These are phyloP conservation scores for Mycetomoellerius zeteki DNA, from an alignment of 1,140 invertebrate species.

Conservation along the genomic window DNA sequence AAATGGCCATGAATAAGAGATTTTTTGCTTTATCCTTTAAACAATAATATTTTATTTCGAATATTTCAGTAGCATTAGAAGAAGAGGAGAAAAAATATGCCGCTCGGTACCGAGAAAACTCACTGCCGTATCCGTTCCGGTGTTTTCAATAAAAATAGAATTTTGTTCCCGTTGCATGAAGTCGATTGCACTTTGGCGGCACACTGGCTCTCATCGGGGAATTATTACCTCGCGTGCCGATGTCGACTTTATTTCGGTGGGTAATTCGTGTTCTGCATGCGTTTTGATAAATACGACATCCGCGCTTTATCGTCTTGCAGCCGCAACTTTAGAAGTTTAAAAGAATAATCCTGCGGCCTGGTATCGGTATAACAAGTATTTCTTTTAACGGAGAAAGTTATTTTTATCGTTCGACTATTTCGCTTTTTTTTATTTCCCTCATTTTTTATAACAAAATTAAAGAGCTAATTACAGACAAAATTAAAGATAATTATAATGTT, in stretches of 20 bases:
- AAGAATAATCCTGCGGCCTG: conserved; percentile 2
- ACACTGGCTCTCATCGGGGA: conserved; percentile 26
- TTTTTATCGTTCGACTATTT: not conserved
- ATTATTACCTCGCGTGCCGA: conserved; percentile 59
- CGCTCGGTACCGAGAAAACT: not conserved
- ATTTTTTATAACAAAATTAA: not conserved
- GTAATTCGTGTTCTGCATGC: conserved; percentile 50
- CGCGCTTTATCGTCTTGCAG: conserved; percentile 28
- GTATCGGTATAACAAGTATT: conserved; percentile 22
- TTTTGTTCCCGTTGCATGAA: conserved; percentile 6
- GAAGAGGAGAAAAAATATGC: not conserved
- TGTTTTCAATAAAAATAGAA: conserved; percentile 34
- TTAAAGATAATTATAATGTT: no score
- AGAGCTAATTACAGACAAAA: not conserved
- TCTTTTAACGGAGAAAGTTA: not conserved
- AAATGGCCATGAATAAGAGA: no score
- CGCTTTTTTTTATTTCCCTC: not conserved
- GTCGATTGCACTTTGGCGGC: conserved; percentile 46
- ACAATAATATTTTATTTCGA: not conserved
- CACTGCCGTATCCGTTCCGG: not conserved
- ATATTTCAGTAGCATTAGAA: not conserved
- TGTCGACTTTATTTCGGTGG: conserved; percentile 56
- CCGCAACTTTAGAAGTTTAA: conserved; percentile 21
- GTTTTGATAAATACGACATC: conserved; percentile 57
- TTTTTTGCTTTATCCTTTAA: not conserved